Base-by-base conservation (phyloP, 2,888 invertebrate genomes). In the Meta bourneti region DNA sequence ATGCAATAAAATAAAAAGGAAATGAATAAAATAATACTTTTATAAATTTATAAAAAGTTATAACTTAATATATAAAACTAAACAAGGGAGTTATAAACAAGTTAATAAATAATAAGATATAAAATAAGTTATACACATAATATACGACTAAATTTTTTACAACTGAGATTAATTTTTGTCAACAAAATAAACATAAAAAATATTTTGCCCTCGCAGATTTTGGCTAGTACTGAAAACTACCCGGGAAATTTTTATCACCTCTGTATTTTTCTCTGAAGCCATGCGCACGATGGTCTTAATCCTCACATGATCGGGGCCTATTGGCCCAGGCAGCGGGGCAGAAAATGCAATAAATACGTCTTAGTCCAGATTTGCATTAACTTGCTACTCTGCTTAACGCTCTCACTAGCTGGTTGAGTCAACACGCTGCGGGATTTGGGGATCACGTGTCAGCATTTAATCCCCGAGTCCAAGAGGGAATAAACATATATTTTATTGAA, bases 311-410 rank as follows among this genome's bases (percentile, higher is more conserved):
- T 20, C 48, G 52, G 19, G 78, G 52, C 9, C 52, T 4, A 1
- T 34, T 34, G 34, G 34, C 34, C 4, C 51, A 49, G 54, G 89
- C 74, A 83, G 72, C 52, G 72, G 83, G 61, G 80, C 79, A 83
- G 82, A 84, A 83, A 89, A 89, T 89, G 83, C 84, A 89, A 89
- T 89, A 89, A 84, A 77, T 72, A 71, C 89, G 78, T 83, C 84
- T 84, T 78, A 89, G 78, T 19, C 20, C 49, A 19, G 83, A 89
- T 89, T 89, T 83, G 71, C 83, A 89, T 89, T 89, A 83, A 89
- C 83, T 83, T n/a, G 20, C 61, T 81, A 49, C 80, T n/a, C 54
- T 19, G 11, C 19, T 89, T 84, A 83, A 89, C 83, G 77, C 20
- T 19, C 49, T 81, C 48, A 72, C 34, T 34, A 19, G 11, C 19